Evolutionary conservation across 2,888 invertebrate genomes (phyloP), one percentile per base, ranked within the genome.

Genomic region (Ochropleura plecta): DNA sequence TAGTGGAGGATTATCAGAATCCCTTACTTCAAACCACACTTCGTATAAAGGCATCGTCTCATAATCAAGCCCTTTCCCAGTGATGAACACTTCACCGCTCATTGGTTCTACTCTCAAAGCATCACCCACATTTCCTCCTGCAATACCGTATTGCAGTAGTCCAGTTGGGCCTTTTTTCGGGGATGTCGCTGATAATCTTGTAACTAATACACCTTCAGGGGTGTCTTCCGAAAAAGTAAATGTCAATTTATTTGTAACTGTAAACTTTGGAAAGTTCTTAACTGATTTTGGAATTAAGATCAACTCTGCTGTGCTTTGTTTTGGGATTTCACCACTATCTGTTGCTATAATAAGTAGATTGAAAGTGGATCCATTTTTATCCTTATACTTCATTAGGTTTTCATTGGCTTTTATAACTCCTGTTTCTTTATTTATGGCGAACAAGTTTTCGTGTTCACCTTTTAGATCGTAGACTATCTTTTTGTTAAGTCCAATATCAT

Each of bases 61-160:
- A 91, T 98, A 99, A 94, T 99, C 99, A 70, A 99, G 96, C 0
- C 98, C 98, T 89, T 97, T 97, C 40, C 97, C 97, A 0, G 98
- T 98, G 4, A 99, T 97, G 74, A 98, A 97, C 18, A 99, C 97
- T 93, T 98, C 98, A 0, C 99, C 99, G 51, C 97, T 98, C 72
- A 97, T 97, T 48, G 97, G 94, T 92, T 99, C 98, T 79, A 99
- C 98, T 90, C 97, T 97, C 60, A 99, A 97, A n/a, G 98, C 98
- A 89, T 98, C 98, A 0, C 98, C 98, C 5, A 98, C 97, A 92
- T 99, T 99, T 7, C 99, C 99, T n/a, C 99, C 99, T 14, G 99
- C 99, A 81, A 99, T 98, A 48, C 98, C 97, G 91, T 98, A 99
- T 78, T 97, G 97, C 76, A 99, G 96, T 86, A 97, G 97, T 14